Conservation (phyloP, 2,113 vertebrate genomes). For the Cebidichthys violaceus region DNA sequence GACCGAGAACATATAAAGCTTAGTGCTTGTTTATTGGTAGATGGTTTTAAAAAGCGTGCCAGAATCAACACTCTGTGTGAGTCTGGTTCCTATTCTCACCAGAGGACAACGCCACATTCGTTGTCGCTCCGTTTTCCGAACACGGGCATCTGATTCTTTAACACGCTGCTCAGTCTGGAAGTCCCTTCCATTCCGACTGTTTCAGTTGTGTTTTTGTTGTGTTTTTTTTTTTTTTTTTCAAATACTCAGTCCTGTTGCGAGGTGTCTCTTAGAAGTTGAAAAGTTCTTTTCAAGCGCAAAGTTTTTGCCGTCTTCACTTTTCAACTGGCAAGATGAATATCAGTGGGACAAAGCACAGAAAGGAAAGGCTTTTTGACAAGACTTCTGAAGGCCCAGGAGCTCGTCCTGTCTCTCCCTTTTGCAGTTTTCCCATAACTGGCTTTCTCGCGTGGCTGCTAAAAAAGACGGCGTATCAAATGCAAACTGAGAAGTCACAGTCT, state of each 20-base stretch:
- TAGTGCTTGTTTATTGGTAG: slow-evolving; percentile 34
- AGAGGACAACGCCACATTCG: slow-evolving; percentile 66
- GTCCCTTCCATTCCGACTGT: slow-evolving; percentile 72
- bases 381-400: slow-evolving; percentile 80
- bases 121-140: slow-evolving; percentile 58
- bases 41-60: slow-evolving; percentile 49
- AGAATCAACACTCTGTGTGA: slow-evolving; percentile 50
- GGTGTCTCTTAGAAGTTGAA: slow-evolving; percentile 80
- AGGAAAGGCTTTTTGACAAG: slow-evolving; percentile 79
- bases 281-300: slow-evolving; percentile 80
- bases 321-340: slow-evolving; percentile 82
- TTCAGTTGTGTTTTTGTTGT: too few species aligned
- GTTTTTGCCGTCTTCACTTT: slow-evolving; percentile 81
- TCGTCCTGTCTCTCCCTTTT: slow-evolving; percentile 77
- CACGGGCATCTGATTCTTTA: slow-evolving; percentile 64
- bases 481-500: slow-evolving; percentile 79
- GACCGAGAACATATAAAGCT: slow-evolving; percentile 1
- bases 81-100: slow-evolving; percentile 52
- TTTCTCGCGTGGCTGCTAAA: slow-evolving; percentile 74
- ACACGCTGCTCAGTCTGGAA: slow-evolving; percentile 64
- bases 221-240: slow-evolving; percentile 52
- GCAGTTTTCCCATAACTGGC: slow-evolving; percentile 79
- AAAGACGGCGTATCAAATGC: slow-evolving; percentile 81
- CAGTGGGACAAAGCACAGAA: slow-evolving; percentile 77
- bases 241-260: slow-evolving; percentile 77